Evolutionary conservation across 2,113 vertebrate species (phyloP), one percentile per base, ranked within the genome.

Genomic region (Tamias sibiricus): DNA sequence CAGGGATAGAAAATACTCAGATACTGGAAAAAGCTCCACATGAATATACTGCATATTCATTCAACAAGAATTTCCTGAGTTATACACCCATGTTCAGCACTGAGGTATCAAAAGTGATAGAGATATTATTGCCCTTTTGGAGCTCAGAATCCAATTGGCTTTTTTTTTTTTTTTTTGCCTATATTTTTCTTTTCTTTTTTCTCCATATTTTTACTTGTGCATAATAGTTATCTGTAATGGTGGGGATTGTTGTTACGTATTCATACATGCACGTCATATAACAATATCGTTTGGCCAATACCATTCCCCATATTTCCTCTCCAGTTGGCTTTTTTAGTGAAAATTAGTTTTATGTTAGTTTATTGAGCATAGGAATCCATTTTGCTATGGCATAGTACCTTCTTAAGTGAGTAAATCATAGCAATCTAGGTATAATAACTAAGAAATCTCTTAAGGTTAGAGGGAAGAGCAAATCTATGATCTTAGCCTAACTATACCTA

Each of bases 91-190:
- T 52, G 37, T n/a, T 85, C 5, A 57, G 30, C 47, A 79, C 20
- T 16, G n/a, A 95, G 13, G 64, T 90, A 94, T 88, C 17, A 69
- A 95, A 96, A 83, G 74, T 37, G 12, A 87, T 71, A 64, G 24
- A 52, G n/a, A 66, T 40, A 89, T 6, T 19, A 47, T 14, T 75
- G 24, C 12, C 40, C 26, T 86, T 92, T 86, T 47, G 17, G 30
- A 95, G 44, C 49, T 83, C 54, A 90, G 62, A 82, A 54, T 94
- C 3, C 6, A 87, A 91, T 10, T 90, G 68, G 17, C 37, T 54
- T 81, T 62, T 26, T 20, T 54, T 24, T 24, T 26, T 59, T 24
- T 59, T n/a, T 4, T 52, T 17, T 17, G 14, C 54, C 54, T 24
- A 22, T 57, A 57, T 57, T 57, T 81, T 62, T 26, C 8, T 24